Conservation (phyloP, 2,888 invertebrate genomes). For the Criorhina ranunculi region DNA sequence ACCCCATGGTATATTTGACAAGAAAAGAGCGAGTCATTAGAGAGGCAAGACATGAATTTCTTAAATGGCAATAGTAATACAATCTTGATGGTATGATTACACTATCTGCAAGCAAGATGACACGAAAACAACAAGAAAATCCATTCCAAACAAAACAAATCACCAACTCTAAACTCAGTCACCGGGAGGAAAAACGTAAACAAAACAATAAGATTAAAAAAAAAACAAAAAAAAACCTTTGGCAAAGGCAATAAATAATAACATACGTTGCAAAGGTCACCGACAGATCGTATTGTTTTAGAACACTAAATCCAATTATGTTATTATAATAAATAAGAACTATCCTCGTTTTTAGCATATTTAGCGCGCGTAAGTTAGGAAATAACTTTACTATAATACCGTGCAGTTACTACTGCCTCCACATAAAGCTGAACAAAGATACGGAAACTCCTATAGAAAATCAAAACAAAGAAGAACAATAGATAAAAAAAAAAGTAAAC, state of each 20-base stretch:
- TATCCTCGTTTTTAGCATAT: slow-evolving; percentile 59
- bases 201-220: not conserved
- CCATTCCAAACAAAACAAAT: slow-evolving; percentile 23
- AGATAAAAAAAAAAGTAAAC: slow-evolving; percentile 79
- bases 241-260: slow-evolving; percentile 38
- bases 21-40: too few species aligned
- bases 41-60: too few species aligned
- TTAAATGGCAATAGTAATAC: not conserved
- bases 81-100: slow-evolving; percentile 4
- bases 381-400: slow-evolving; percentile 79
- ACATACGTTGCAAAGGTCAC: slow-evolving; percentile 65
- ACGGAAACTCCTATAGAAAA: slow-evolving; percentile 78
- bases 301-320: slow-evolving; percentile 64
- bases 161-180: slow-evolving; percentile 12
- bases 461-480: slow-evolving; percentile 72
- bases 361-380: slow-evolving; percentile 52
- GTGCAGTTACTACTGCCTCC: slow-evolving; percentile 80
- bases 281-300: slow-evolving; percentile 49
- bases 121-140: slow-evolving; percentile 16
- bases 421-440: slow-evolving; percentile 82
- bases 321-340: slow-evolving; percentile 43
- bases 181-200: slow-evolving; percentile 6
- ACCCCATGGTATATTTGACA: too few species aligned
- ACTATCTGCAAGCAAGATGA: slow-evolving; percentile 21
- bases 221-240: slow-evolving; percentile 17